Evolutionary conservation across 1,140 invertebrate species (phyloP).

Genomic region (Steinernema feltiae): DNA sequence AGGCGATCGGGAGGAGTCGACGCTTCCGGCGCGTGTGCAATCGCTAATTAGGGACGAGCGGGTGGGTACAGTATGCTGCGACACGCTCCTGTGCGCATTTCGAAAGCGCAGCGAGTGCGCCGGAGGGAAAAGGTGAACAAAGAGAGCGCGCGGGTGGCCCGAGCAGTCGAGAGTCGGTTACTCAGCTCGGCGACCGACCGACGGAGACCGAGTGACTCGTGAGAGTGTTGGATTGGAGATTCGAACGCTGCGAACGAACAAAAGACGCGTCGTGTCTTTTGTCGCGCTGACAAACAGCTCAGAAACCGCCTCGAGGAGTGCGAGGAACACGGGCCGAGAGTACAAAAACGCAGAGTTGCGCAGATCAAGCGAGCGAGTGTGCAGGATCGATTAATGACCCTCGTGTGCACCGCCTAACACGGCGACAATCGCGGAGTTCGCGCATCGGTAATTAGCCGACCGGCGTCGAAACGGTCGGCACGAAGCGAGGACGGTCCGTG

Average conservation of each 20-base stretch:
- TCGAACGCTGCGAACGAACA: background rate
- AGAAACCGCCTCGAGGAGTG: conserved; percentile 7
- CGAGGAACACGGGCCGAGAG: background rate
- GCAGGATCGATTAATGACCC: background rate
- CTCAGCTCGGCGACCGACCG: background rate
- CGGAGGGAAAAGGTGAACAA: background rate
- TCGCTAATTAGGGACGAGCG: no score
- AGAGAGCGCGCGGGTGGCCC: background rate
- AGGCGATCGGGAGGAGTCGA: no score
- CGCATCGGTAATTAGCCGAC: conserved; percentile 4
- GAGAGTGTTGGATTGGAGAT: background rate
- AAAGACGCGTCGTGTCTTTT: background rate
- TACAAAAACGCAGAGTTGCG: background rate
- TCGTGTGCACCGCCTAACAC: no score
- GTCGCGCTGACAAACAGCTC: background rate
- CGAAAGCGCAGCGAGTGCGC: background rate
- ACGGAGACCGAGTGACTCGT: background rate
- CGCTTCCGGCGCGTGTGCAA: no score
- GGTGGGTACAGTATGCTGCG: no score
- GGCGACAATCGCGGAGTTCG: no score
- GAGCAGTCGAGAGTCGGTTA: background rate
- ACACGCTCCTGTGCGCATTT: background rate
- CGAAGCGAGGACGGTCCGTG: background rate
- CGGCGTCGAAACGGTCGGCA: background rate
- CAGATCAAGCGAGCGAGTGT: background rate